Evolutionary conservation across 2,113 vertebrate species (phyloP).

Genomic region (Zosterops pallidus): DNA sequence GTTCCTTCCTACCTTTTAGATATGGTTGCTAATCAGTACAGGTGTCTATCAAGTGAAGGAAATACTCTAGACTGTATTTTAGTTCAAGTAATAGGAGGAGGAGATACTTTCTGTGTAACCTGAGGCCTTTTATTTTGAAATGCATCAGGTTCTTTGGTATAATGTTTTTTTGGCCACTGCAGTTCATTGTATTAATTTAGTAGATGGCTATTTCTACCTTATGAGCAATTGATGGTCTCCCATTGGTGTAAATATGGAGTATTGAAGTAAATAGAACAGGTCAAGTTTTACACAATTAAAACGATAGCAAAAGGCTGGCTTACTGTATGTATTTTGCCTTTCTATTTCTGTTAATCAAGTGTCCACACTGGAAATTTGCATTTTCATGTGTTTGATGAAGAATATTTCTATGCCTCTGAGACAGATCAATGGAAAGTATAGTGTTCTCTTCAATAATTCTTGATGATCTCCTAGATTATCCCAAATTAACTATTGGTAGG

Average conservation of each 20-base stretch:
- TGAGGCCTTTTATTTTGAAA: neutral
- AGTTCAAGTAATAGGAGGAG: neutral
- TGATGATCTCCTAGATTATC: neutral
- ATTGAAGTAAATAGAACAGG: neutral
- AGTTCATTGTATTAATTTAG: neutral
- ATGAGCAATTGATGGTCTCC: neutral
- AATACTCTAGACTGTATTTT: neutral
- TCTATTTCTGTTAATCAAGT: neutral
- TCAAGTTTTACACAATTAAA: neutral
- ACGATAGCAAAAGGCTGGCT: neutral
- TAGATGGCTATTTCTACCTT: neutral
- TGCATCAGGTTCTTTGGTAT: neutral
- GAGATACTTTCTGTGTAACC: neutral
- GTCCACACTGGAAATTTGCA: neutral
- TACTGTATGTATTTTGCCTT: neutral
- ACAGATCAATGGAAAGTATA: neutral
- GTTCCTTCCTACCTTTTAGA: neutral
- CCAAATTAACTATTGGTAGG: neutral
- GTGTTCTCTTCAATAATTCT: neutral
- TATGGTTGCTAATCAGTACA: neutral
- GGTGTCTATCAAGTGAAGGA: neutral
- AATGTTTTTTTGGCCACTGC: neutral
- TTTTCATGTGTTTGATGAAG: neutral
- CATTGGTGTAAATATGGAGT: neutral
- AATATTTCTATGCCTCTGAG: neutral